A percentile compares a stretch with the other conserved stretches of the same genome.
phyloP scores from a whole-genome alignment of 2,888 invertebrate genomes.

The Drosophila koepferae region DNA sequence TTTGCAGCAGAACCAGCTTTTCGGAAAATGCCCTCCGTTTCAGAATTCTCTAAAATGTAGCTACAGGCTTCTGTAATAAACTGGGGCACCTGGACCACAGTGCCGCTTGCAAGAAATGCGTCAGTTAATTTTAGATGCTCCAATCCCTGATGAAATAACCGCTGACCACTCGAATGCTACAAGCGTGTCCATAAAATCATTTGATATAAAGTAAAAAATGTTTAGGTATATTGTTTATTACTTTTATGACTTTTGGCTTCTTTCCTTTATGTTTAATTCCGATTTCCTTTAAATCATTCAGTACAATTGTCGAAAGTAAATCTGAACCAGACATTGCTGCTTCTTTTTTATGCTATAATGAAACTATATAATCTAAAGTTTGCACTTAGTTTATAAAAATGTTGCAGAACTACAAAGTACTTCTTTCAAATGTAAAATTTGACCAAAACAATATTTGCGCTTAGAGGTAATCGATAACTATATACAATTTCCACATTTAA shows the following conservation, averaged over 20 bases:
- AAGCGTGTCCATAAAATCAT: neutral
- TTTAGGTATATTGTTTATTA: neutral
- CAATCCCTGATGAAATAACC: constrained; percentile 10
- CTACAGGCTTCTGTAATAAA: constrained; percentile 90
- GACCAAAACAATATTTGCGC: constrained; percentile 4
- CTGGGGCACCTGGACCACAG: constrained; percentile 89
- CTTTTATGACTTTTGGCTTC: constrained; percentile 7
- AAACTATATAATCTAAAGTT: neutral
- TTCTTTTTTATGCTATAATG: neutral
- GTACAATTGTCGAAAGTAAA: constrained; percentile 8
- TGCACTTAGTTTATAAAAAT: neutral
- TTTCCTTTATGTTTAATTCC: constrained; percentile 13
- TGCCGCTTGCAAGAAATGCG: constrained; percentile 89
- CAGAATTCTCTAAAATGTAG: constrained; percentile 89
- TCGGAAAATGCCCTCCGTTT: constrained; percentile 94
- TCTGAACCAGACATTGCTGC: constrained; percentile 7
- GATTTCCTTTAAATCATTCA: constrained; percentile 9
- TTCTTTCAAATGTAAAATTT: constrained; percentile 1
- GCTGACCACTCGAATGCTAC: constrained; percentile 1
- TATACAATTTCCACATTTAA: neutral
- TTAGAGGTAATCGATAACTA: constrained; percentile 1
- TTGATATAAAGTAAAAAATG: neutral
- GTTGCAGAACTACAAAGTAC: no score
- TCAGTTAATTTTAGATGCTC: constrained; percentile 86
- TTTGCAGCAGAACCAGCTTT: constrained; percentile 89